Evolutionary conservation across 2,888 invertebrate species (phyloP).

Genomic region (Eurytoma californica): DNA sequence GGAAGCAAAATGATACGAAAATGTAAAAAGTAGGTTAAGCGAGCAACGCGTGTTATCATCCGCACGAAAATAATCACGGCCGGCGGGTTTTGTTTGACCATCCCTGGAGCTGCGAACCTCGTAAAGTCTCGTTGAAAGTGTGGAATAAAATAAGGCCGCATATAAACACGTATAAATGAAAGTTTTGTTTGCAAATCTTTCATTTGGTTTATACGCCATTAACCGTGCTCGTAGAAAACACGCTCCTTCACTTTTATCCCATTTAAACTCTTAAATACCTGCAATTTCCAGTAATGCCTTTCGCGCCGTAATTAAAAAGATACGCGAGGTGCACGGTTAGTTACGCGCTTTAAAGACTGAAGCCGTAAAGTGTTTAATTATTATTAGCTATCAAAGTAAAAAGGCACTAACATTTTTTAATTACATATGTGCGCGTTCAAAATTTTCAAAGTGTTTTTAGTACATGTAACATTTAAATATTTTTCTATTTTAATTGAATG

Average conservation of each 20-base stretch:
- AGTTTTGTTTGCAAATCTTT: background rate
- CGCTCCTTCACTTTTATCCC: background rate
- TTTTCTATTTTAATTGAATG: too few relatives aligned
- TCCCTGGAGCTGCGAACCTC: too few relatives aligned
- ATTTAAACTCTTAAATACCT: slow-evolving; percentile 3
- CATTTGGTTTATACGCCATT: background rate
- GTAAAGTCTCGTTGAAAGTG: too few relatives aligned
- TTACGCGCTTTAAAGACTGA: background rate
- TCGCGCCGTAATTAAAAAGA: slow-evolving; percentile 22
- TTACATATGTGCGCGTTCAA: background rate
- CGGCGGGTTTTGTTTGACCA: too few relatives aligned
- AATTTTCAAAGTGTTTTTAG: background rate
- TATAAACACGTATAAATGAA: too few relatives aligned
- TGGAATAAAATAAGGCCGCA: too few relatives aligned
- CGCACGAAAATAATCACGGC: too few relatives aligned
- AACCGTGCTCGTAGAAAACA: background rate
- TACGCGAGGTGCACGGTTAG: background rate
- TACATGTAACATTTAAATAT: too few relatives aligned
- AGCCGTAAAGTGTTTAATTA: slow-evolving; percentile 2
- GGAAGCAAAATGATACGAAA: too few relatives aligned
- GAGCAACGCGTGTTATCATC: too few relatives aligned
- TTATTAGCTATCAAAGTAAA: background rate
- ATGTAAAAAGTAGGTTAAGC: too few relatives aligned
- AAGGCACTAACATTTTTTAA: background rate
- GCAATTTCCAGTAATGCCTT: slow-evolving; percentile 15